Evolutionary conservation across 2,113 vertebrate species (phyloP).

Genomic region (Elephantulus edwardii): DNA sequence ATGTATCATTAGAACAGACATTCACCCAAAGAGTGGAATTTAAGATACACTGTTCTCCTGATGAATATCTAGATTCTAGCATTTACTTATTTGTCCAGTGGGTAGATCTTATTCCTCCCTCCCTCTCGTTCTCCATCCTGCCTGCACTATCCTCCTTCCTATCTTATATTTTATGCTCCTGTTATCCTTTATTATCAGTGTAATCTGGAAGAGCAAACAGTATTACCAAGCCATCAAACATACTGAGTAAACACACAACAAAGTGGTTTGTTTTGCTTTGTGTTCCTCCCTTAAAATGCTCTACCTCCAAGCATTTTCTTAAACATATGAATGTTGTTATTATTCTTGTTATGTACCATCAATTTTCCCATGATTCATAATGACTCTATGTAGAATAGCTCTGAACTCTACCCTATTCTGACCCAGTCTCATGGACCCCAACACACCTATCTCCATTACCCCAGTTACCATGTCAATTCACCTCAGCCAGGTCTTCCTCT

Average conservation of each 20-base stretch:
- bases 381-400: too few relatives aligned
- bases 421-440: too few relatives aligned
- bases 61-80: neutral
- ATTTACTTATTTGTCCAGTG: neutral
- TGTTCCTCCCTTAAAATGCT: neutral
- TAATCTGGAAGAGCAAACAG: too few relatives aligned
- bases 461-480: too few relatives aligned
- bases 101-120: neutral
- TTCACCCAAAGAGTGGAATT: neutral
- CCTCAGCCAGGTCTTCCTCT: too few relatives aligned
- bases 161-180: neutral
- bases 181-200: too few relatives aligned
- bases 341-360: too few relatives aligned
- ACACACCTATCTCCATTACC: too few relatives aligned
- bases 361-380: too few relatives aligned
- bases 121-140: neutral
- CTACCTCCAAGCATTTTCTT: too few relatives aligned
- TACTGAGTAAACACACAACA: neutral
- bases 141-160: fast-evolving
- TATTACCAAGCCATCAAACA: neutral
- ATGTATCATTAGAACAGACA: neutral
- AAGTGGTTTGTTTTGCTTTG: slow-evolving; percentile 4
- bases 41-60: neutral
- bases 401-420: too few relatives aligned
- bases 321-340: too few relatives aligned